Percentiles rank a stretch among this genome's conserved stretches.
These are phyloP conservation scores for Drosophila bocqueti DNA, from an alignment of 1,140 invertebrate genomes.

Conservation along the genomic window DNA sequence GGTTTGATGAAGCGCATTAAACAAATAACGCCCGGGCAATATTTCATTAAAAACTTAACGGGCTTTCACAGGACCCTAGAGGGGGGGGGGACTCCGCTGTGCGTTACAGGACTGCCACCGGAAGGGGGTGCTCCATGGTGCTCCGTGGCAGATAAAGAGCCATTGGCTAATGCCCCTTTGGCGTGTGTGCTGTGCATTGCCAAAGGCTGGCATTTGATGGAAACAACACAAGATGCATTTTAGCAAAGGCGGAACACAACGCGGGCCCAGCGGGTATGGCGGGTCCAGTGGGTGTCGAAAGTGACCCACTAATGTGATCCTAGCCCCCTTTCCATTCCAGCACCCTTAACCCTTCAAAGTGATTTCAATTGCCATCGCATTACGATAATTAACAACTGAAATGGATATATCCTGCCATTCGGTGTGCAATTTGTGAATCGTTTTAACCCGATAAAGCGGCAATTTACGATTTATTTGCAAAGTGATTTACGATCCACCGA, in stretches of 20 bases:
- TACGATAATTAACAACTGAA: slow-evolving; percentile 12
- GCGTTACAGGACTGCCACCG: neutral
- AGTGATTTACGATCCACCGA: neutral
- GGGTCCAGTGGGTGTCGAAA: neutral
- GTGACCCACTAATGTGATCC: slow-evolving; percentile 28
- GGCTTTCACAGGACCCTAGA: neutral
- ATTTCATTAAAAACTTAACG: slow-evolving; percentile 70
- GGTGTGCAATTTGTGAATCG: slow-evolving; percentile 5
- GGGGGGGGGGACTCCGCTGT: neutral
- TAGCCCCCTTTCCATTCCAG: neutral
- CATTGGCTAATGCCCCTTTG: slow-evolving; percentile 68
- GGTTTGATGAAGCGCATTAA: slow-evolving; percentile 70
- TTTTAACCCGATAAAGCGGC: slow-evolving; percentile 6
- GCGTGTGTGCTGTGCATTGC: slow-evolving; percentile 57
- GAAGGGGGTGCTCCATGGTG: neutral
- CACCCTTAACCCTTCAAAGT: neutral
- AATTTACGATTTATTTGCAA: slow-evolving; percentile 8
- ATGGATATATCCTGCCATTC: neutral
- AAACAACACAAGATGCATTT: slow-evolving; percentile 49
- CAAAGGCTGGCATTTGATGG: slow-evolving; percentile 59
- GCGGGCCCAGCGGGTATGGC: neutral
- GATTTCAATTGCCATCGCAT: slow-evolving; percentile 26
- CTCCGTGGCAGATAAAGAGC: slow-evolving; percentile 25
- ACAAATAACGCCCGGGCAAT: slow-evolving; percentile 71
- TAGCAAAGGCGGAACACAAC: slow-evolving; percentile 17